Conservation (phyloP, 2,888 invertebrate genomes). For the Agrochola lota region DNA sequence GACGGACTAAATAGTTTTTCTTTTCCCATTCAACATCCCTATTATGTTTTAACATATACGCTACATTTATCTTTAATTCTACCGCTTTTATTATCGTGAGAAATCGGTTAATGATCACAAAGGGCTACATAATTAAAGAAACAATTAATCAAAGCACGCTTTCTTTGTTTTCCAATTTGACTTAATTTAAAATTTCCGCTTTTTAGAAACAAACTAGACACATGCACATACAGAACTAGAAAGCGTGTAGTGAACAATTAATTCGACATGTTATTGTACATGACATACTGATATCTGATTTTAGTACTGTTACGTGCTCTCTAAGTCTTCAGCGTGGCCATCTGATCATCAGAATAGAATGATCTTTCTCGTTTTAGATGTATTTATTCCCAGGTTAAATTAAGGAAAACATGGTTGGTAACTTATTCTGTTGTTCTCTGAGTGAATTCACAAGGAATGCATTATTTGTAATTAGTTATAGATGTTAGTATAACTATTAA, state of each 20-base stretch:
- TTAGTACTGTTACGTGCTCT: conserved; percentile 55
- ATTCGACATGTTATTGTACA: conserved; percentile 75
- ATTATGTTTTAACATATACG: conserved; percentile 7
- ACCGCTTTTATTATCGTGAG: conserved; percentile 30
- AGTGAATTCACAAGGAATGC: too few relatives aligned
- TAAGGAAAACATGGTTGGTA: not conserved
- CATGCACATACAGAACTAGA: conserved; percentile 72
- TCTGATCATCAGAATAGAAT: conserved; percentile 52
- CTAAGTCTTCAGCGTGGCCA: conserved; percentile 60
- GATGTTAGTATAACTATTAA: too few relatives aligned
- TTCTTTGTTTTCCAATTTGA: conserved; percentile 70
- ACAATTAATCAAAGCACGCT: conserved; percentile 63
- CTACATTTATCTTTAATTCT: not conserved
- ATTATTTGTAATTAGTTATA: too few relatives aligned
- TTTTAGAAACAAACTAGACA: conserved; percentile 67
- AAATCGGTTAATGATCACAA: conserved; percentile 14
- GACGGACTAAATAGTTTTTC: too few relatives aligned
- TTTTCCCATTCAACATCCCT: too few relatives aligned
- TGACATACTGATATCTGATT: conserved; percentile 68
- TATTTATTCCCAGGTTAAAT: not conserved
- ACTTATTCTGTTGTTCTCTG: not conserved
- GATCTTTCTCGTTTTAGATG: conserved; percentile 13
- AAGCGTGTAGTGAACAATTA: conserved; percentile 81
- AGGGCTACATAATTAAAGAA: conserved; percentile 41
- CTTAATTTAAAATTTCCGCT: conserved; percentile 69